phyloP scores from a whole-genome alignment of 1,140 invertebrate species.

The Musca vetustissima region DNA sequence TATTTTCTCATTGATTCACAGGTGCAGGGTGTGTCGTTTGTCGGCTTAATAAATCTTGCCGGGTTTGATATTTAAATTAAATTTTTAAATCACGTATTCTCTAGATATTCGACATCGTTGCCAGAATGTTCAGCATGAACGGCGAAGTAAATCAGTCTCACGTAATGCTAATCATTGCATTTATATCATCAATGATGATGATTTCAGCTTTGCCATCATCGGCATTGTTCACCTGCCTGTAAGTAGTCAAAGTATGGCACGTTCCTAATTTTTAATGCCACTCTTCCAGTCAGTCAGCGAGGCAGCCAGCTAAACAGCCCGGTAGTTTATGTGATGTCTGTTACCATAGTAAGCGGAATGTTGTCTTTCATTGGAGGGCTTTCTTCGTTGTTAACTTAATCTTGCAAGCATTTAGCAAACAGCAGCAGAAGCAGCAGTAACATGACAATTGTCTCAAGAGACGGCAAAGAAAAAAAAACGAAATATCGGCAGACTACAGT shows the following conservation, averaged over 20 bases:
- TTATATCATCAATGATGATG: slow-evolving; percentile 19
- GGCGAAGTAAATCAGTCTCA: slow-evolving; percentile 8
- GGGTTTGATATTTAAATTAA: too few relatives aligned
- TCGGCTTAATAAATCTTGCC: too few relatives aligned
- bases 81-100: too few relatives aligned
- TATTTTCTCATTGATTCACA: too few relatives aligned
- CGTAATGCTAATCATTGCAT: slow-evolving; percentile 19
- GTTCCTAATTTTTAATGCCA: slow-evolving; percentile 20
- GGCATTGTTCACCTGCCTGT: too few relatives aligned
- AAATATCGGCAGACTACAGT: too few relatives aligned
- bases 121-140: too few relatives aligned
- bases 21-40: too few relatives aligned
- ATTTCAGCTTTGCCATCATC: neutral
- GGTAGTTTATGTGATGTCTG: too few relatives aligned
- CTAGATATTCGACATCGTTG: too few relatives aligned
- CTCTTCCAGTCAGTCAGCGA: neutral
- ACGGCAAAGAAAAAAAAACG: neutral
- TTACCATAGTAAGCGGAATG: too few relatives aligned
- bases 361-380: neutral
- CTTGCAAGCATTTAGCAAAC: slow-evolving; percentile 3
- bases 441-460: slow-evolving; percentile 19
- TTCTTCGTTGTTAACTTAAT: slow-evolving; percentile 18
- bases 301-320: too few relatives aligned
- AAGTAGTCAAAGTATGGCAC: slow-evolving; percentile 4
- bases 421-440: neutral